These are phyloP conservation scores for Pseudoips prasinana DNA, from an alignment of 2,888 invertebrate species.

Conservation along the genomic window DNA sequence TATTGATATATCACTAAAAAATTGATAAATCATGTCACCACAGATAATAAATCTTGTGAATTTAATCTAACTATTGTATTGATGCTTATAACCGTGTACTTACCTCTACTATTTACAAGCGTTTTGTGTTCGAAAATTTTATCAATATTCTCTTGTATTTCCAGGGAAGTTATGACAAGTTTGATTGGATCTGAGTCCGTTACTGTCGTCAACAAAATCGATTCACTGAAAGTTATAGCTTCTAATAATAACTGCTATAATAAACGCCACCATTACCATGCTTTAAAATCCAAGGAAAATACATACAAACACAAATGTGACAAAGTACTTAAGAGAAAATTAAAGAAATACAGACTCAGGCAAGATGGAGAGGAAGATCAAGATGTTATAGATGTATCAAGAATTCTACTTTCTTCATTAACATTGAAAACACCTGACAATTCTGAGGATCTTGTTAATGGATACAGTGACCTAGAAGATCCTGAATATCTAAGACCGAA, in stretches of 20 bases:
- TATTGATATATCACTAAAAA: no score
- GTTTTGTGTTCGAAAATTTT: no score
- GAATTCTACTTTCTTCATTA: slow-evolving; percentile 49
- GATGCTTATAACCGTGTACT: no score
- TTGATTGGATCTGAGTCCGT: slow-evolving; percentile 33
- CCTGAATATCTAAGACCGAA: slow-evolving; percentile 41
- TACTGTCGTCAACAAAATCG: slow-evolving; percentile 22
- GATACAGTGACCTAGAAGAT: slow-evolving; percentile 19
- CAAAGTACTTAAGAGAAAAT: slow-evolving; percentile 56
- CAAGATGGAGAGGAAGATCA: slow-evolving; percentile 69
- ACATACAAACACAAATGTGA: slow-evolving; percentile 52
- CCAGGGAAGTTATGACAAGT: slow-evolving; percentile 68
- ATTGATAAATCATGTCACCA: no score
- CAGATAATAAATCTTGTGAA: no score
- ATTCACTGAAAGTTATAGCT: slow-evolving; percentile 17
- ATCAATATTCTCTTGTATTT: slow-evolving; percentile 28
- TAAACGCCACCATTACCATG: slow-evolving; percentile 32
- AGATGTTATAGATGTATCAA: slow-evolving; percentile 68
- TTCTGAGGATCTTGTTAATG: slow-evolving; percentile 21
- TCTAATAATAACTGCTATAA: slow-evolving; percentile 22
- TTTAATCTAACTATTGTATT: no score
- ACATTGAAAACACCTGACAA: slow-evolving; percentile 57
- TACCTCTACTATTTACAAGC: no score
- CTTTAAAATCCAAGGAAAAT: slow-evolving; percentile 51
- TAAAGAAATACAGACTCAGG: slow-evolving; percentile 67